Percentiles rank a stretch among this genome's conserved stretches.
Conservation (phyloP, 2,888 invertebrate species). For the Rhodophaea formosa region DNA sequence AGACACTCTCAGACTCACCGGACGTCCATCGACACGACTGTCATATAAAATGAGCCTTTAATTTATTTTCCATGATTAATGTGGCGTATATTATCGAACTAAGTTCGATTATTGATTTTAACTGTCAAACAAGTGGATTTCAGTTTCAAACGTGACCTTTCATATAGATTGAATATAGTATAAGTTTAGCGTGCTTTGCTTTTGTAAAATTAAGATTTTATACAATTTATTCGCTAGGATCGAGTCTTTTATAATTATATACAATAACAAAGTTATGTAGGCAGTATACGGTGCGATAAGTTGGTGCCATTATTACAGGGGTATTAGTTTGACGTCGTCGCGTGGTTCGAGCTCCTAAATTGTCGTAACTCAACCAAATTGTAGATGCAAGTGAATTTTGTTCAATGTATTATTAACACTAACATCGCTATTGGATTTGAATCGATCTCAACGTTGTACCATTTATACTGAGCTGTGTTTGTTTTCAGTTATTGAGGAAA, state of each 20-base stretch:
- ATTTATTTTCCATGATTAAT: slow-evolving; percentile 71
- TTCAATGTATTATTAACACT: slow-evolving; percentile 17
- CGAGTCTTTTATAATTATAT: slow-evolving; percentile 72
- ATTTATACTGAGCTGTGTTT: slow-evolving; percentile 22
- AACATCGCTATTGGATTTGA: slow-evolving; percentile 14
- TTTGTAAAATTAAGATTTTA: slow-evolving; percentile 78
- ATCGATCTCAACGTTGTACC: slow-evolving; percentile 14
- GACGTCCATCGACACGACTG: slow-evolving; percentile 47
- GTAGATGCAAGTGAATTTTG: slow-evolving; percentile 20
- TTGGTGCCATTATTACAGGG: slow-evolving; percentile 82
- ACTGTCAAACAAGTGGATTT: slow-evolving; percentile 64
- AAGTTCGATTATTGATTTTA: slow-evolving; percentile 64
- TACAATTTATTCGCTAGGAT: slow-evolving; percentile 77
- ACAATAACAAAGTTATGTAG: slow-evolving; percentile 79
- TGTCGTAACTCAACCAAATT: slow-evolving; percentile 31
- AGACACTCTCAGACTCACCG: slow-evolving; percentile 33
- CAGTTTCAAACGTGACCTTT: slow-evolving; percentile 67
- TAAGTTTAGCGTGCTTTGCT: slow-evolving; percentile 81
- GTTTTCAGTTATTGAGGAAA: slow-evolving; percentile 22
- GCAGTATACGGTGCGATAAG: slow-evolving; percentile 81
- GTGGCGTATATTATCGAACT: slow-evolving; percentile 69
- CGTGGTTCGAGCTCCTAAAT: slow-evolving; percentile 58
- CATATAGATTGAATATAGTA: slow-evolving; percentile 72
- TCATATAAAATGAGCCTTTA: slow-evolving; percentile 67
- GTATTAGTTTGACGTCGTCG: slow-evolving; percentile 70